Base-by-base conservation (phyloP, 2,797 vertebrate genomes). In the Acestrorhynchus altus region DNA sequence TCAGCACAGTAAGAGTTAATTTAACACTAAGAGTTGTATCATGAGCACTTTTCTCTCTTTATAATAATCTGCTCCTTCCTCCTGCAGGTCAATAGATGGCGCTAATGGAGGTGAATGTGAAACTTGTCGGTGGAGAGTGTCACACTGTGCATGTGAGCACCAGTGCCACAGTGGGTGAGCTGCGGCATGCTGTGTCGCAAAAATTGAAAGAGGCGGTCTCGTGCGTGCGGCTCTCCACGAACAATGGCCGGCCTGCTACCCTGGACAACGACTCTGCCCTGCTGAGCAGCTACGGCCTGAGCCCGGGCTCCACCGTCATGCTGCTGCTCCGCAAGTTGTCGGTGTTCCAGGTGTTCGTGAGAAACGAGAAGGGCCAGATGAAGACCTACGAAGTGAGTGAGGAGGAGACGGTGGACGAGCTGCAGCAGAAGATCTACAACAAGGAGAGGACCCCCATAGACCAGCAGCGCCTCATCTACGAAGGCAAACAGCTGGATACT, bases 401-500 rank as follows among this genome's bases (percentile, higher is more conserved):
- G 0, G 71, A 76, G 0, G 87, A 91, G 84, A 89, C 86, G 0
- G 92, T 93, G 16, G 3, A 0, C 3, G 1, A 72, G 28, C 89
- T 94, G 67, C 92, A 87, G 84, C 4, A 0, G 0, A 88, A 44
- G 74, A 87, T 94, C 1, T 0, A 78, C 49, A 0, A 0, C 0
- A 82, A 83, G 63, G 90, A 92, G 47, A 0, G 51, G 0, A 81
- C 89, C 0, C 63, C 82, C 0, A 81, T 5, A 47, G 81, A 72
- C 73, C 93, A 94, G 82, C 91, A 90, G 88, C 89, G 88, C 74
- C 90, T 94, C 44, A 75, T 91, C 9, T 72, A 77, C 0, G 4
- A 86, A 0, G 57, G 88, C 26, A 52, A 0, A 4, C 84, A 91
- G 74, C 86, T 94, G 83, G 67, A 18, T 0, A 0, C 0, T 0